Evolutionary conservation across 2,888 invertebrate species (phyloP), one percentile per base, ranked within the genome.

Genomic region (Tetheella fluctuosa): DNA sequence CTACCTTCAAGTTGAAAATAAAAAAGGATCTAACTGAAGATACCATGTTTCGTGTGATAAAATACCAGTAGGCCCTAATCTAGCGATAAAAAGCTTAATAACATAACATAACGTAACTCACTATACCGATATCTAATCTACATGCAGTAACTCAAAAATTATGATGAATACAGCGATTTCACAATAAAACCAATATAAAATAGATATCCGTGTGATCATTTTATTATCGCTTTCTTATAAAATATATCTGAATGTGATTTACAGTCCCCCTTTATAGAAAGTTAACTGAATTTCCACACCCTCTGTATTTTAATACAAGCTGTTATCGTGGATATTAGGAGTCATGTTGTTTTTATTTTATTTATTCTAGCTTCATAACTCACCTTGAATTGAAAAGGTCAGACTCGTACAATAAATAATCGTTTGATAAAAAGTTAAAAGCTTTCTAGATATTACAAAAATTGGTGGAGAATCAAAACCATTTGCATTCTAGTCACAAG

Each of bases 401-500:
- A 20, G 8, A 7, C 20, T 20, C 20, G 48, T 20, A 48, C n/a
- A 25, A 52, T 53, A n/a, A 53, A 25, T 53, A 53, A 53, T 53
- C 53, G 17, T 17, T 48, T 17, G 48, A 20, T 48, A 48, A 48
- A 48, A n/a, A 17, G 48, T 10, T 10, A 48, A 30, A 30, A 54
- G 54, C 28, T 30, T 28, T 25, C 30, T 28, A 30, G 30, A 54
- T 30, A 54, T 20, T 54, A 12, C 17, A 34, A 28, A 20, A 17
- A 3, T n/a, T 17, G 30, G 34, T 20, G 48, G 48, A 48, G 42
- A n/a, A 42, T 25, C 48, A 42, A 57, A 25, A n/a, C n/a, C 17
- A 48, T 57, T 57, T 59, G 54, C 48, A 61, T 68, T 67, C 65
- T 56, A 52, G 58, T 55, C 64, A 52, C 61, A 52, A 23, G 28